These are phyloP conservation scores for Orthosia cruda DNA, from an alignment of 2,888 invertebrate genomes.

Conservation along the genomic window DNA sequence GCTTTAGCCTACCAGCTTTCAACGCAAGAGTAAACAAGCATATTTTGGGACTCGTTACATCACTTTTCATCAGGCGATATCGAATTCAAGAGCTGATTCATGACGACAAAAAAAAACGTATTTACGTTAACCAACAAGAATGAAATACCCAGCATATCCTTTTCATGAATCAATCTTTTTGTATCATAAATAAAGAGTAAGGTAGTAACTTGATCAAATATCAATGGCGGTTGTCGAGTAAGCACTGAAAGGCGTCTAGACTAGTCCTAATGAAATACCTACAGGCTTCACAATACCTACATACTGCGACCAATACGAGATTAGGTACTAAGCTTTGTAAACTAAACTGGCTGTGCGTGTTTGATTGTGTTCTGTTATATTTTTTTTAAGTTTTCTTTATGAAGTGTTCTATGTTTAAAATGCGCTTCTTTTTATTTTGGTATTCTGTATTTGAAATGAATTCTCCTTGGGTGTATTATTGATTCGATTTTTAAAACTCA, in stretches of 20 bases:
- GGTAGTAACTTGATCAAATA: constrained; percentile 17
- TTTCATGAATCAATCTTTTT: constrained; percentile 15
- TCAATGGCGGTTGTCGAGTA: constrained; percentile 8
- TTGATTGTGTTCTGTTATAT: constrained; percentile 1
- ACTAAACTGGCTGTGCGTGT: constrained; percentile 28
- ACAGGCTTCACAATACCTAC: constrained; percentile 12
- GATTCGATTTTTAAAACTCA: not conserved
- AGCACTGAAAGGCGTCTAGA: constrained; percentile 39
- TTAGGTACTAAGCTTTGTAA: constrained; percentile 27
- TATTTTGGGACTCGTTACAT: no score
- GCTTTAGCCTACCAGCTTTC: no score
- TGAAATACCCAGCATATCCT: not conserved
- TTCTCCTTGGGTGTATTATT: not conserved
- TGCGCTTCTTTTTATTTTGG: not conserved
- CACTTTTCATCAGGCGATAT: no score
- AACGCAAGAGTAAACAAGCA: no score
- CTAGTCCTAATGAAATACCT: constrained; percentile 41
- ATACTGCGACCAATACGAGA: constrained; percentile 50
- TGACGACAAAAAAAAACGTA: no score
- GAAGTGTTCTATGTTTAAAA: no score
- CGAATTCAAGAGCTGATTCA: no score
- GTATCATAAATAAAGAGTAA: constrained; percentile 24
- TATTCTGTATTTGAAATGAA: not conserved
- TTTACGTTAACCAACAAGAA: not conserved
- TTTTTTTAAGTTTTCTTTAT: no score